These are phyloP conservation scores for Sebastolobus alascanus DNA, from an alignment of 2,797 vertebrate species.

Conservation along the genomic window DNA sequence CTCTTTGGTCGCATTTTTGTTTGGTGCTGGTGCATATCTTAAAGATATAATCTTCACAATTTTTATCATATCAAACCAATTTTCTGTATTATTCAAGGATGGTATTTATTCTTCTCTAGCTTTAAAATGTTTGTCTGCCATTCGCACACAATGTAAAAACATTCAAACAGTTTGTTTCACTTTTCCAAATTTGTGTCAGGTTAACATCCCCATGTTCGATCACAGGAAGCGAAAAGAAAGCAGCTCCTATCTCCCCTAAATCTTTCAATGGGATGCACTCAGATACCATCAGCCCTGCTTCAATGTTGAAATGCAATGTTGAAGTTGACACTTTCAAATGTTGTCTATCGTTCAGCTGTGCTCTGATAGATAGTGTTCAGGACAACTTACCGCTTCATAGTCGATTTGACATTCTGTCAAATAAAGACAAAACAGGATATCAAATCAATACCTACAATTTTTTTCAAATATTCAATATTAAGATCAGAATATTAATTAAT, in stretches of 20 bases:
- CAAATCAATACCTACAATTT: rapidly evolving
- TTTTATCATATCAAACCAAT: neutral
- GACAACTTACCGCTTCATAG: constrained; percentile 14
- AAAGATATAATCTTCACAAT: neutral
- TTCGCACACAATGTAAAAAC: neutral
- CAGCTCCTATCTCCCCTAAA: too few relatives aligned
- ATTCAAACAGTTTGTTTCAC: neutral
- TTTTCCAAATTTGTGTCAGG: neutral
- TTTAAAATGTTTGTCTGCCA: neutral
- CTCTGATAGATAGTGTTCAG: neutral
- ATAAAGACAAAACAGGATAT: neutral
- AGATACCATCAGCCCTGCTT: neutral
- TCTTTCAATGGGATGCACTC: too few relatives aligned
- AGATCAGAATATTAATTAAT: neutral
- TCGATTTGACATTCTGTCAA: constrained; percentile 36
- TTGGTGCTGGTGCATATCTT: neutral
- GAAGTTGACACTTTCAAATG: neutral
- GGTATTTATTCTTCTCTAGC: neutral
- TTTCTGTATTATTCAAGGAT: neutral
- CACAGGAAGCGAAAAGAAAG: neutral
- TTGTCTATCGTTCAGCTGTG: neutral
- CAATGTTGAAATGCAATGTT: too few relatives aligned
- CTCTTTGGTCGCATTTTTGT: neutral
- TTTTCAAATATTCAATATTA: neutral
- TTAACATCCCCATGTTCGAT: neutral